These are phyloP conservation scores for Caerostris extrusa DNA, from an alignment of 1,140 invertebrate genomes.

Conservation along the genomic window DNA sequence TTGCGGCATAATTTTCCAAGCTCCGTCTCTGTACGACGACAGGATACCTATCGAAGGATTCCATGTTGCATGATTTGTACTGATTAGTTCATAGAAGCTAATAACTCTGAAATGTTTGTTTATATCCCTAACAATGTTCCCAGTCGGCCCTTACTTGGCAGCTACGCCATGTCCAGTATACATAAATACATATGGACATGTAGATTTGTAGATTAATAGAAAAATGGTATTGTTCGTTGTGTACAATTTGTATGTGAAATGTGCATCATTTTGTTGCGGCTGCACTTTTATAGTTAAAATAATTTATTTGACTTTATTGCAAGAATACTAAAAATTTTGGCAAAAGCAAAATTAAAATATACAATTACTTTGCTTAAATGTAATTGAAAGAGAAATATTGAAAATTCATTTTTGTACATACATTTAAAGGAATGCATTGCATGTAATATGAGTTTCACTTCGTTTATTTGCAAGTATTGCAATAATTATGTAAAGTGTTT, in stretches of 20 bases:
- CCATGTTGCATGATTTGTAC: conserved; percentile 64
- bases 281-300: not conserved
- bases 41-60: conserved; percentile 90
- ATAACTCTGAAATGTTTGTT: conserved; percentile 7
- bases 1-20: conserved; percentile 94
- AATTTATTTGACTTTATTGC: too few relatives aligned
- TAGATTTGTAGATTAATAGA: conserved; percentile 61
- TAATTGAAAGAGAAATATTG: too few relatives aligned
- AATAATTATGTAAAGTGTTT: too few relatives aligned
- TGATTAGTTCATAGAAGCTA: not conserved
- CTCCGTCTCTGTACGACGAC: conserved; percentile 84
- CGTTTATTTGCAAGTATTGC: too few relatives aligned
- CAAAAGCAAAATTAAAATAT: too few relatives aligned
- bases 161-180: conserved; percentile 74
- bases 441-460: too few relatives aligned
- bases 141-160: conserved; percentile 77
- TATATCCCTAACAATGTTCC: conserved; percentile 32
- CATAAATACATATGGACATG: conserved; percentile 55
- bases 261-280: not conserved
- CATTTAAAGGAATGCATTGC: too few relatives aligned
- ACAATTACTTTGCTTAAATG: too few relatives aligned
- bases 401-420: too few relatives aligned
- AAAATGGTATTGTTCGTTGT: conserved; percentile 43
- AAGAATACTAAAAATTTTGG: too few relatives aligned
- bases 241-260: conserved; percentile 6